phyloP scores from a whole-genome alignment of 35 echinoderm and acorn worm genomes.

The Heliocidaris tuberculata region DNA sequence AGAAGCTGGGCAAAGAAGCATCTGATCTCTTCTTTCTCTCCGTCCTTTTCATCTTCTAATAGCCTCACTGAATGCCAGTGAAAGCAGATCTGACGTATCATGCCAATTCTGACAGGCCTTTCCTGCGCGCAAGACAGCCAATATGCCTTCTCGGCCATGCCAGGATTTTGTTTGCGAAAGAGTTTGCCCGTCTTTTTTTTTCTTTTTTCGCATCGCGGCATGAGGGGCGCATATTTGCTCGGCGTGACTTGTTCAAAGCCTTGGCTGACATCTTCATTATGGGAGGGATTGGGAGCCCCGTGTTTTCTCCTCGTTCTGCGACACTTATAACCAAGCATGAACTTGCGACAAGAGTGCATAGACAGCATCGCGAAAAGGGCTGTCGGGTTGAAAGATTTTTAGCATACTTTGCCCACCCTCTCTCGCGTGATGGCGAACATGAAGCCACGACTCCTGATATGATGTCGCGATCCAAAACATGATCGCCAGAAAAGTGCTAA shows the following conservation, averaged over 20 bases:
- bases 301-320: background rate
- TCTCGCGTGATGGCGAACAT: background rate
- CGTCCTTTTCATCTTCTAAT: conserved; percentile 18
- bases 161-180: conserved; percentile 12
- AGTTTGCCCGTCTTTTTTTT: conserved; percentile 19
- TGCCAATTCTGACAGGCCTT: background rate
- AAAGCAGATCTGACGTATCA: conserved; percentile 23
- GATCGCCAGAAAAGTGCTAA: background rate
- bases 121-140: background rate
- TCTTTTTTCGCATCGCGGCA: background rate
- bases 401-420: background rate
- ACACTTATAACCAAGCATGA: background rate
- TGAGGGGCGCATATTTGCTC: conserved; percentile 18
- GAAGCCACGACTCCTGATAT: background rate
- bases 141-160: background rate
- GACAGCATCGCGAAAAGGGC: background rate
- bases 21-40: conserved; percentile 22
- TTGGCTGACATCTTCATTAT: conserved; percentile 29
- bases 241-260: conserved; percentile 40
- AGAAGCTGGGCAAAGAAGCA: background rate
- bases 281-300: background rate
- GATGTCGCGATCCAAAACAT: background rate
- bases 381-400: background rate
- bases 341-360: background rate
- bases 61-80: conserved; percentile 8